Conservation (phyloP, 2,797 vertebrate species). For the Nannoperca australis region DNA sequence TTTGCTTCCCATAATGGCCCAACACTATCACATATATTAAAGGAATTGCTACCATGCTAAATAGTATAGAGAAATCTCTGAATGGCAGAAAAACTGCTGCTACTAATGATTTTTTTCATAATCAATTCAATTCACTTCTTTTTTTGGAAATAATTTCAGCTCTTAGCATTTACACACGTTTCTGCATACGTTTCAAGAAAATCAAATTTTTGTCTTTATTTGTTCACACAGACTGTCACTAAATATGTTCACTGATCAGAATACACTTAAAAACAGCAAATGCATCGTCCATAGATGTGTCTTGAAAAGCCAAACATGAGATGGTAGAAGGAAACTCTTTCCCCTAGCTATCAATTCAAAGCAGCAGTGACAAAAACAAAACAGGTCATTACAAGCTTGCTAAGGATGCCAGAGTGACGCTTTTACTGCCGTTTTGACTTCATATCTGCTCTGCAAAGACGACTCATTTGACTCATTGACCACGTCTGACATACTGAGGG, state of each 20-base stretch:
- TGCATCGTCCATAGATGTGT: not conserved
- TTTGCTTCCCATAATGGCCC: too few relatives aligned
- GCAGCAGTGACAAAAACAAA: conserved; percentile 4
- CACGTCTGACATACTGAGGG: not conserved
- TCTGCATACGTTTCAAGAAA: too few relatives aligned
- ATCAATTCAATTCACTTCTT: too few relatives aligned
- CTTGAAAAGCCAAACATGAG: not conserved
- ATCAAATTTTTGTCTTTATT: not conserved
- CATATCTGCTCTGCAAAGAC: not conserved
- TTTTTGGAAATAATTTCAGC: too few relatives aligned
- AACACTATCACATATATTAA: too few relatives aligned
- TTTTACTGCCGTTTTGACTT: not conserved
- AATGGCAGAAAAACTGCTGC: too few relatives aligned
- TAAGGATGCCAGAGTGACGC: not conserved
- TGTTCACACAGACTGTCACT: not conserved
- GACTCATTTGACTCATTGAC: conserved; percentile 15
- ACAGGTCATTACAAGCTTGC: not conserved
- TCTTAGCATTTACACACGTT: too few relatives aligned
- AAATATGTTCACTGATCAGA: not conserved
- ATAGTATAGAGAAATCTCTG: too few relatives aligned
- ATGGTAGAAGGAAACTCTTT: not conserved
- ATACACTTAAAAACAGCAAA: conserved; percentile 6
- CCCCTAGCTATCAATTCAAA: not conserved
- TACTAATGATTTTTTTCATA: too few relatives aligned
- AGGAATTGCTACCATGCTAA: too few relatives aligned